Percentiles rank a stretch among this genome's conserved stretches.
phyloP scores from a whole-genome alignment of 2,797 vertebrate genomes.

The Zonotrichia albicollis region DNA sequence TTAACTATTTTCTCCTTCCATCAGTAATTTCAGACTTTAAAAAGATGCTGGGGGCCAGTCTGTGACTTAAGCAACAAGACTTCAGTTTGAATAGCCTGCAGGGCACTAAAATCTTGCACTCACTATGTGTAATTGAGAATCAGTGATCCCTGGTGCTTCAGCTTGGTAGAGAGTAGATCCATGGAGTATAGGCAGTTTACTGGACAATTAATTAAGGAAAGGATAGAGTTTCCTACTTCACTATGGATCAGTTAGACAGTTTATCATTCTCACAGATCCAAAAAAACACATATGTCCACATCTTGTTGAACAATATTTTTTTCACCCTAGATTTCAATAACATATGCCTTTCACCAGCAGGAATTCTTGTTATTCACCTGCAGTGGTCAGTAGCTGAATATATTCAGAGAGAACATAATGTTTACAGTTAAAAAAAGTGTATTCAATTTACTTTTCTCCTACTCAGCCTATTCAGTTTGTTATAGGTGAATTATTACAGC shows the following conservation, averaged over 20 bases:
- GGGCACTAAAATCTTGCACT: background rate
- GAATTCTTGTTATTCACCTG: background rate
- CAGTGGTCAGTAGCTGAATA: background rate
- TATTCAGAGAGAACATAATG: background rate
- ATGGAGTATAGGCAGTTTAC: background rate
- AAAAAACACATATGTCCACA: background rate
- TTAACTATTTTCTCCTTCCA: background rate
- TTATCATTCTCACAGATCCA: background rate
- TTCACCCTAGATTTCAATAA: background rate
- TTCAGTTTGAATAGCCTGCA: background rate
- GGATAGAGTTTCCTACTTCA: background rate
- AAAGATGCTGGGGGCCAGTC: background rate
- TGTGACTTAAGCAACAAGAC: background rate
- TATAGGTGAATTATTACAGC: background rate
- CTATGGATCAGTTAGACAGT: background rate
- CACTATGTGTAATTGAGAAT: background rate
- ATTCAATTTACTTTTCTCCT: background rate
- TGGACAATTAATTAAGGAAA: background rate
- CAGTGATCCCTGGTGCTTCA: background rate
- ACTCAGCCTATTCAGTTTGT: background rate
- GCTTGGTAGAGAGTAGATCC: background rate
- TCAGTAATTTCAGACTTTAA: slow-evolving; percentile 10
- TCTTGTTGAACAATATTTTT: background rate
- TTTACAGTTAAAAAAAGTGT: background rate
- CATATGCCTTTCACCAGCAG: background rate